phyloP scores from a whole-genome alignment of 2,888 invertebrate genomes.

The Ellobium chinense region DNA sequence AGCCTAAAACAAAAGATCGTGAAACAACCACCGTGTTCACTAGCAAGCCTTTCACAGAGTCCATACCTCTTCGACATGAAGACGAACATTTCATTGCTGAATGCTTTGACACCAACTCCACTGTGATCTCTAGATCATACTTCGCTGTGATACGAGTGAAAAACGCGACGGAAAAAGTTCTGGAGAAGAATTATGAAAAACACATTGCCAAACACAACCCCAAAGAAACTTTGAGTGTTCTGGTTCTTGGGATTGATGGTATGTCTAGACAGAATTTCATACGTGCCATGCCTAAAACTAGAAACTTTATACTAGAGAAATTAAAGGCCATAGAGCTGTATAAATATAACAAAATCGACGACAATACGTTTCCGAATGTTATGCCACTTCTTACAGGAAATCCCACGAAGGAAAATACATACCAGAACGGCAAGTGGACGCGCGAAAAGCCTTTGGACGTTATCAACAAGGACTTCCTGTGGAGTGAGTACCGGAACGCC shows the following conservation, averaged over 20 bases:
- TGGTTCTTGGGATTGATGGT: slow-evolving; percentile 26
- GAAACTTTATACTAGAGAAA: slow-evolving; percentile 17
- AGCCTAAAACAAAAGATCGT: neutral
- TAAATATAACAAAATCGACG: slow-evolving; percentile 18
- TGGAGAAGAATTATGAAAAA: neutral
- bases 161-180: neutral
- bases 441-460: neutral
- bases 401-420: neutral
- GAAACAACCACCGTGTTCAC: neutral
- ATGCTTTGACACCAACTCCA: slow-evolving; percentile 6
- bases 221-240: slow-evolving; percentile 16
- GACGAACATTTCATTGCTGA: slow-evolving; percentile 17
- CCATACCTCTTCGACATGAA: neutral
- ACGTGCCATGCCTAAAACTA: slow-evolving; percentile 26
- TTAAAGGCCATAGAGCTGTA: slow-evolving; percentile 15
- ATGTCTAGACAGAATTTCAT: slow-evolving; percentile 16
- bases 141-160: slow-evolving; percentile 19
- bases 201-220: slow-evolving; percentile 6
- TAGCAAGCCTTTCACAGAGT: slow-evolving; percentile 1
- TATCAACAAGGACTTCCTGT: slow-evolving; percentile 14
- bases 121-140: neutral
- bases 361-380: slow-evolving; percentile 9
- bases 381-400: neutral
- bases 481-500: slow-evolving; percentile 12
- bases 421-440: neutral